A percentile compares a stretch with the other conserved stretches of the same genome.
phyloP scores from a whole-genome alignment of 2,113 vertebrate genomes.

The Desmodus rotundus region DNA sequence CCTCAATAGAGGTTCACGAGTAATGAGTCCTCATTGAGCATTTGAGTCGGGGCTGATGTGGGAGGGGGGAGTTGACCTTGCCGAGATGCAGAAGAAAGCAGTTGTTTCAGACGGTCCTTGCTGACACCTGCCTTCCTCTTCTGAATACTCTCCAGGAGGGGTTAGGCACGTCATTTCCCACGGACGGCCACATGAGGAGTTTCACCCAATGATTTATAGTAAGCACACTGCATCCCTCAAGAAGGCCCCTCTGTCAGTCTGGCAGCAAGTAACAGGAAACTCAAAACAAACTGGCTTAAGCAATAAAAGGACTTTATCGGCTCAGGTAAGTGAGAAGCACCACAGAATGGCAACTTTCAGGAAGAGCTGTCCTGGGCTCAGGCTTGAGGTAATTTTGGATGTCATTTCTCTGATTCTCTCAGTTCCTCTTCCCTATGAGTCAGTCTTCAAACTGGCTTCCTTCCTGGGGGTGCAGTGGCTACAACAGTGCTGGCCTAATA shows the following conservation, averaged over 20 bases:
- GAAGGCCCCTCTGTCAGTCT: not conserved
- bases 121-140: not conserved
- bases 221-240: not conserved
- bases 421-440: not conserved
- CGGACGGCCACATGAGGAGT: not conserved
- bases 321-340: not conserved
- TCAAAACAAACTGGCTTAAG: not conserved
- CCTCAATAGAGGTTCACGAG: not conserved
- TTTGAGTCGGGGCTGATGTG: not conserved
- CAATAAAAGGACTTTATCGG: not conserved
- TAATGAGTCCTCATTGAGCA: not conserved
- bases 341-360: not conserved
- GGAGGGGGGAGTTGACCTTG: not conserved
- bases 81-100: not conserved
- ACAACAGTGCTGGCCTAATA: not conserved
- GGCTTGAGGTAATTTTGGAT: not conserved
- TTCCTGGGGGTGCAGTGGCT: not conserved
- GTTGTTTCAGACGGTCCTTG: not conserved
- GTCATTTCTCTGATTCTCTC: not conserved
- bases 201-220: not conserved
- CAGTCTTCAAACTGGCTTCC: not conserved
- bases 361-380: not conserved
- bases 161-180: not conserved
- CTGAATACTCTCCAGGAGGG: not conserved
- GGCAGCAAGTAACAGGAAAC: not conserved